A percentile compares a stretch with the other conserved stretches of the same genome.
Conservation (phyloP, 1,140 invertebrate species). For the Bombyx mori region DNA sequence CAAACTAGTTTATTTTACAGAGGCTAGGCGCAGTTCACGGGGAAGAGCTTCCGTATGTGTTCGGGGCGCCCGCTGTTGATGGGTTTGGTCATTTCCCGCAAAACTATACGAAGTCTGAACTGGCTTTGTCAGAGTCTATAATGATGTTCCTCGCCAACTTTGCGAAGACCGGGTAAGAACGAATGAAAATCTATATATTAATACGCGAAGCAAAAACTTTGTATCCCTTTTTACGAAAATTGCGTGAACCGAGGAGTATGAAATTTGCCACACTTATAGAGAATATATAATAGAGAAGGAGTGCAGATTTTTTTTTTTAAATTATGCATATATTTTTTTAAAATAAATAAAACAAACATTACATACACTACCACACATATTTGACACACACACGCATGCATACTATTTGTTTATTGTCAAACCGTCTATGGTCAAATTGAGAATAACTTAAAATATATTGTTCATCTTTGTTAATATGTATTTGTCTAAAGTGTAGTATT, state of each 20-base stretch:
- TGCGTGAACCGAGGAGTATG: no score
- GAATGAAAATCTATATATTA: neutral
- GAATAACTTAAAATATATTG: no score
- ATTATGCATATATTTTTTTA: no score
- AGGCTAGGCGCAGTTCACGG: conserved; percentile 91
- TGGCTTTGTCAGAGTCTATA: conserved; percentile 89
- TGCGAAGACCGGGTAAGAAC: conserved; percentile 92
- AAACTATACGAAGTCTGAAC: conserved; percentile 93
- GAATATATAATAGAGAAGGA: no score
- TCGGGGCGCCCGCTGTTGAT: conserved; percentile 85
- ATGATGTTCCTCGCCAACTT: conserved; percentile 98
- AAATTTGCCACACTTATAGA: neutral
- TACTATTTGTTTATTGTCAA: no score
- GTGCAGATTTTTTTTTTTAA: neutral
- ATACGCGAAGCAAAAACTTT: no score
- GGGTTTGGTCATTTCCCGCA: conserved; percentile 86
- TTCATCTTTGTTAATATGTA: no score
- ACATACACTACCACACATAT: no score
- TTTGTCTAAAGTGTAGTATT: no score
- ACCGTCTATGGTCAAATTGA: no score
- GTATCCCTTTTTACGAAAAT: no score
- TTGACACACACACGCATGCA: no score
- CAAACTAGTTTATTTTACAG: conserved; percentile 53
- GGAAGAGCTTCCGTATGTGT: conserved; percentile 93
- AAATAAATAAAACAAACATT: neutral